Conservation (phyloP, 2,797 vertebrate species). For the Emys orbicularis region DNA sequence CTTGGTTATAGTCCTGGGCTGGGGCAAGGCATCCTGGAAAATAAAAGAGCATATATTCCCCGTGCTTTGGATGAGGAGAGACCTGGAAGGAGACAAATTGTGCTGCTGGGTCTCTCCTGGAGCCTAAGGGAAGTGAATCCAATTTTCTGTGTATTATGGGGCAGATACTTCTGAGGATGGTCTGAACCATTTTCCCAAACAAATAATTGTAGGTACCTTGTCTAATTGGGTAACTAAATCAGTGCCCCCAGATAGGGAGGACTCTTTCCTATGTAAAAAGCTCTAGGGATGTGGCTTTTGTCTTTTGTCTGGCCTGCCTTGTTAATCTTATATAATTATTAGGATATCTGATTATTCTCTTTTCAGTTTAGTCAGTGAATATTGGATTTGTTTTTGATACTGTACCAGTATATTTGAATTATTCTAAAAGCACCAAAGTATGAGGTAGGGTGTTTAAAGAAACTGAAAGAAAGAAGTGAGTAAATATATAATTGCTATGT, state of each 20-base stretch:
- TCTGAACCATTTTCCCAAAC: background rate
- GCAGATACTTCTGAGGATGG: background rate
- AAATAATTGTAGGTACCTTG: background rate
- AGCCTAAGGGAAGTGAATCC: background rate
- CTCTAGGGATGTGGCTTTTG: background rate
- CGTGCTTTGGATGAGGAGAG: background rate
- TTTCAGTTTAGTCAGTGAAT: background rate
- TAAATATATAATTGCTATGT: background rate
- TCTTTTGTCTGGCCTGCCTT: background rate
- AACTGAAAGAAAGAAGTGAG: background rate
- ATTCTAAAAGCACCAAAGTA: background rate
- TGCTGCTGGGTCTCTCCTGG: accelerated
- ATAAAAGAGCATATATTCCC: background rate
- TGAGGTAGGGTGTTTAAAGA: background rate
- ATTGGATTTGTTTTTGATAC: background rate
- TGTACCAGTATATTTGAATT: background rate
- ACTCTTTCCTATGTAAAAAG: slow-evolving; percentile 8
- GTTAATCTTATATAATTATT: background rate
- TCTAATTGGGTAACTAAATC: background rate
- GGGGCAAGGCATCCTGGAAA: slow-evolving; percentile 1
- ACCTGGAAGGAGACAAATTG: background rate
- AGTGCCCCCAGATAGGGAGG: background rate
- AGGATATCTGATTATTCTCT: background rate
- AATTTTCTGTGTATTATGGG: background rate
- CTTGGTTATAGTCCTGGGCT: background rate